Evolutionary conservation across 2,888 invertebrate species (phyloP).

Genomic region (Strigamia crassipes): DNA sequence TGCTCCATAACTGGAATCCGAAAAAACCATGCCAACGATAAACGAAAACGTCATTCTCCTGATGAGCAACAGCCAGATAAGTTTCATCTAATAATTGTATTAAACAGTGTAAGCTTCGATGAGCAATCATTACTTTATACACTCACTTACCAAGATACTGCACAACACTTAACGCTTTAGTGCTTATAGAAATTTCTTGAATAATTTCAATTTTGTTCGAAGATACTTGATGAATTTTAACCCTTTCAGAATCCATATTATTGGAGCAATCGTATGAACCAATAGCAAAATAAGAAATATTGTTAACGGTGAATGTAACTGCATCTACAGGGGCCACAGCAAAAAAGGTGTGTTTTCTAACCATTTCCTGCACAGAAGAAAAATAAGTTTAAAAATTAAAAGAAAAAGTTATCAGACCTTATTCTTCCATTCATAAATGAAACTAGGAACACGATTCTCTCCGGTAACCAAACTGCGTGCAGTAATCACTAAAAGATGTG

Average conservation of each 20-base stretch:
- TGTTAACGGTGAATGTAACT: not conserved
- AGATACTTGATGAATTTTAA: not conserved
- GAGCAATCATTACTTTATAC: too few species aligned
- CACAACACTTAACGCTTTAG: not conserved
- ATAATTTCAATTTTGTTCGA: not conserved
- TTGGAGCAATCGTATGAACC: not conserved
- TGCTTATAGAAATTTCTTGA: not conserved
- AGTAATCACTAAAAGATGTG: not conserved
- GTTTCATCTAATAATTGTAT: not conserved
- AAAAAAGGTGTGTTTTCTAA: not conserved
- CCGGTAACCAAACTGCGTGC: not conserved
- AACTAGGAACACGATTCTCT: not conserved
- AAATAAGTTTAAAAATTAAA: not conserved
- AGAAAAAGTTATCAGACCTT: not conserved
- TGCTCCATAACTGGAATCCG: conserved; percentile 7
- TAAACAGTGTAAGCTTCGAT: too few species aligned
- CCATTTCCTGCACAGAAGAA: not conserved
- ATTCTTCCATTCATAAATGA: not conserved
- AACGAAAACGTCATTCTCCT: not conserved
- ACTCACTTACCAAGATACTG: not conserved
- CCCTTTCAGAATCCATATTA: not conserved
- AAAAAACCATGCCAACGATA: conserved; percentile 32
- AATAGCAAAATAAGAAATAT: not conserved
- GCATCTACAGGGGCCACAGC: not conserved
- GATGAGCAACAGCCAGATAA: not conserved